These are phyloP conservation scores for Halichoeres trimaculatus DNA, from an alignment of 2,113 vertebrate species.

Conservation along the genomic window DNA sequence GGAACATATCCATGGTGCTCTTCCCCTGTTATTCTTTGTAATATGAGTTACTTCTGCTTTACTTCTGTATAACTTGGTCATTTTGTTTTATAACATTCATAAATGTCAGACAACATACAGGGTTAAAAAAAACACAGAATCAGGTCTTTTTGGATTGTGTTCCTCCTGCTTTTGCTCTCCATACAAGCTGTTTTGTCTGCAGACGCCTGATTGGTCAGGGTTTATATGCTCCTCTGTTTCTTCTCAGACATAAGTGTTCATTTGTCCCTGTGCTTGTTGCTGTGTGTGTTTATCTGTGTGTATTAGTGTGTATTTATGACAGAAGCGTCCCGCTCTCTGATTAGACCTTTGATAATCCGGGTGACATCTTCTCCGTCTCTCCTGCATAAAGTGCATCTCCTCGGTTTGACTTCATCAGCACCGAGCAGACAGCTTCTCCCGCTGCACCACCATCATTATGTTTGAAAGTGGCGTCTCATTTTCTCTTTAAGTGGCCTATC, in stretches of 20 bases:
- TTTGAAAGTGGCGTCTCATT: constrained; percentile 70
- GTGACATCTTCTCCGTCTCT: not conserved
- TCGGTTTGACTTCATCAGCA: constrained; percentile 60
- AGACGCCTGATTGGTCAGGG: no score
- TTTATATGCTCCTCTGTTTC: no score
- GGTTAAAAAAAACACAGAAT: no score
- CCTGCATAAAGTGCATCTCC: constrained; percentile 45
- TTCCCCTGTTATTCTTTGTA: no score
- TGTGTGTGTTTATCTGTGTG: not conserved
- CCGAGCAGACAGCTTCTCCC: constrained; percentile 49
- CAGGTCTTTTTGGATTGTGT: no score
- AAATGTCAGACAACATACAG: no score
- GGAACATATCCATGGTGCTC: not conserved
- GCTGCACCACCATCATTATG: constrained; percentile 68
- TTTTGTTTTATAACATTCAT: no score
- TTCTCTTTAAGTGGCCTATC: constrained; percentile 72
- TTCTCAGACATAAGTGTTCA: not conserved
- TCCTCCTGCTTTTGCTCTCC: no score
- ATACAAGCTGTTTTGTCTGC: no score
- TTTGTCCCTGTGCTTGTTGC: not conserved
- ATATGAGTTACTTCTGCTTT: no score
- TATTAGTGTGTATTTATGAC: constrained; percentile 25
- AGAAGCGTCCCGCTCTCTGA: constrained; percentile 11
- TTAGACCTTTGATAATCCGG: constrained; percentile 26
- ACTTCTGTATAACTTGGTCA: no score